These are phyloP conservation scores for Helogale parvula DNA, from an alignment of 2,113 vertebrate genomes.

Conservation along the genomic window DNA sequence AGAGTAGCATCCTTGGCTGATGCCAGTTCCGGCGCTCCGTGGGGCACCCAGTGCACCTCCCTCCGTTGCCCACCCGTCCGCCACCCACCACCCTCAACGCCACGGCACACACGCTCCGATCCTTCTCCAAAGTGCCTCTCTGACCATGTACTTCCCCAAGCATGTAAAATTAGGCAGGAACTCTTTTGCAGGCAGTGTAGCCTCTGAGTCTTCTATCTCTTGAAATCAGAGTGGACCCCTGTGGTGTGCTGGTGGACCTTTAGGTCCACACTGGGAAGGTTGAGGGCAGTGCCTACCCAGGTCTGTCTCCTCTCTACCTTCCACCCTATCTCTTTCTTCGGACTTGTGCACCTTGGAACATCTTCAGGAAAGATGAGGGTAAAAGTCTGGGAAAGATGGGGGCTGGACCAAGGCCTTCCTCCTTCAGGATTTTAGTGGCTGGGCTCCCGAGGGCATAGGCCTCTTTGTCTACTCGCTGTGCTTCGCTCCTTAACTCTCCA, in stretches of 20 bases:
- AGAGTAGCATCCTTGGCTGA: neutral
- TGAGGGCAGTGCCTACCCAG: neutral
- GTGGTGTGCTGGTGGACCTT: too few species aligned
- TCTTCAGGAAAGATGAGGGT: neutral
- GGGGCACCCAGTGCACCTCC: accelerated
- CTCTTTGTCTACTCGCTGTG: neutral
- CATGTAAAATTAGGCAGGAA: constrained; percentile 35
- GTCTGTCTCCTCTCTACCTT: accelerated
- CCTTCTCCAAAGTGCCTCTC: neutral
- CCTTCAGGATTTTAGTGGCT: neutral
- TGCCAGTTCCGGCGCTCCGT: neutral
- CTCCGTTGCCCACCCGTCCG: neutral
- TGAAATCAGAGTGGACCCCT: neutral
- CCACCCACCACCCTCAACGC: neutral
- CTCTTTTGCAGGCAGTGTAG: neutral
- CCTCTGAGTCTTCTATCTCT: neutral
- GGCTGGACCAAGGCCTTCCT: neutral
- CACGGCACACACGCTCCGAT: neutral
- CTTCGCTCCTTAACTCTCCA: neutral
- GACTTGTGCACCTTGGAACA: neutral
- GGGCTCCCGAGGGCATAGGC: neutral
- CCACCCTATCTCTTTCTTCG: neutral
- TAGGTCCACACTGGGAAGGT: neutral
- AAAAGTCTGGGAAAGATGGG: neutral
- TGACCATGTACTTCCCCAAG: neutral